Evolutionary conservation across 2,797 vertebrate species (phyloP).

Genomic region (Chlorospingus flavigularis): DNA sequence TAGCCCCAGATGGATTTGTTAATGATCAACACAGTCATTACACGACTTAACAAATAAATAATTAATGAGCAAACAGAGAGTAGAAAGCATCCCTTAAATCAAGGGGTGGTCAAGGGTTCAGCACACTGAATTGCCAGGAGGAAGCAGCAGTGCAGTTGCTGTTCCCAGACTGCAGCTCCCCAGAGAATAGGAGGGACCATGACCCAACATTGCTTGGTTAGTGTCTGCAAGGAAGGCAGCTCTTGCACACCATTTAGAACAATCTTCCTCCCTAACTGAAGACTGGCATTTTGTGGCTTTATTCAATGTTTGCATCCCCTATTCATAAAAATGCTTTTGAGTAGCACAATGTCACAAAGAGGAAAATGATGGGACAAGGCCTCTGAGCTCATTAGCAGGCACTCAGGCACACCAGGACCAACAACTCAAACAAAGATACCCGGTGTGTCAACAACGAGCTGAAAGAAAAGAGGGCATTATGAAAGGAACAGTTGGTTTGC

Average conservation of each 20-base stretch:
- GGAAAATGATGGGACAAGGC: background rate
- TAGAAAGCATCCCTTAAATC: background rate
- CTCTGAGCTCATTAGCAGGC: background rate
- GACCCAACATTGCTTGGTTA: background rate
- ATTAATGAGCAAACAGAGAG: conserved; percentile 19
- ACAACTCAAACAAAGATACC: background rate
- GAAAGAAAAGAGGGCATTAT: background rate
- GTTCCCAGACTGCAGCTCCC: background rate
- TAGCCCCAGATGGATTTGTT: conserved; percentile 40
- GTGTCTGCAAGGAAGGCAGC: background rate
- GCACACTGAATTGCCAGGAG: background rate
- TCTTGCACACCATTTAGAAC: background rate
- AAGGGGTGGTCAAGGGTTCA: background rate
- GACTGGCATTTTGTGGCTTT: background rate
- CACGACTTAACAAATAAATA: conserved; percentile 21
- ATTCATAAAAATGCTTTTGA: background rate
- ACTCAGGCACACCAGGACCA: background rate
- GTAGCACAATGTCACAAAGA: background rate
- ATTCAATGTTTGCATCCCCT: background rate
- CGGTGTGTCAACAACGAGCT: background rate
- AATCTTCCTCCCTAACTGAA: background rate
- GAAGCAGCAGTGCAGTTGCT: background rate
- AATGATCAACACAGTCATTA: conserved; percentile 43
- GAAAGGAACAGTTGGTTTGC: background rate
- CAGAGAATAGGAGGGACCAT: background rate